These are phyloP conservation scores for Protobothrops flavoviridis DNA, from an alignment of 2,113 vertebrate genomes.

Conservation along the genomic window DNA sequence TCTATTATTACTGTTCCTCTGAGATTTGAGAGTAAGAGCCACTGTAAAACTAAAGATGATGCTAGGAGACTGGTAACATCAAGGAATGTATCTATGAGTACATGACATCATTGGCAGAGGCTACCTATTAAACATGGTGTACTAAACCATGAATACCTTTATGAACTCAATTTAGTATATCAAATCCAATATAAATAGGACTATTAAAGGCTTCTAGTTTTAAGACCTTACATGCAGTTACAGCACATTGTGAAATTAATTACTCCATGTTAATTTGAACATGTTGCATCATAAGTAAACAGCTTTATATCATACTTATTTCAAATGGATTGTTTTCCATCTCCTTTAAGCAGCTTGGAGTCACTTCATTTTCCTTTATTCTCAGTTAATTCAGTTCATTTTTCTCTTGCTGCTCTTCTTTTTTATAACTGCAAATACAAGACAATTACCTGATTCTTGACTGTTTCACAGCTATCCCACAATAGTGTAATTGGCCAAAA, in stretches of 20 bases:
- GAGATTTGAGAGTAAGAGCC: background rate
- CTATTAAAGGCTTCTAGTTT: background rate
- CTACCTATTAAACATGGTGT: background rate
- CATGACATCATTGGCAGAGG: background rate
- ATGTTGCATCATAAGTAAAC: background rate
- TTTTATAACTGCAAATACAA: background rate
- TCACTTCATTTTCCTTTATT: background rate
- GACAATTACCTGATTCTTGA: slow-evolving; percentile 18
- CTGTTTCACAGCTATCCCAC: slow-evolving; percentile 2
- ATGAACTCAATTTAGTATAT: background rate
- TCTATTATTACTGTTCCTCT: background rate
- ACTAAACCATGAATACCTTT: background rate
- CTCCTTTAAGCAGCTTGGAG: background rate
- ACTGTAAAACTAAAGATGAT: background rate
- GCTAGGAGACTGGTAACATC: background rate
- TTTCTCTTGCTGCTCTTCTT: slow-evolving; percentile 20
- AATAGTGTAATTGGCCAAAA: background rate
- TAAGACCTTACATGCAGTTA: background rate
- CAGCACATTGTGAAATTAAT: background rate
- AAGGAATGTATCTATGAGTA: background rate
- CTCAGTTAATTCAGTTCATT: background rate
- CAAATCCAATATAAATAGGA: background rate
- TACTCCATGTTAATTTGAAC: background rate
- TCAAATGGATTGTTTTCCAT: background rate
- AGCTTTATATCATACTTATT: background rate